Conservation (phyloP, 30 jellyfish, hydroid and myxozoan species). For the Aurelia coerulea region DNA sequence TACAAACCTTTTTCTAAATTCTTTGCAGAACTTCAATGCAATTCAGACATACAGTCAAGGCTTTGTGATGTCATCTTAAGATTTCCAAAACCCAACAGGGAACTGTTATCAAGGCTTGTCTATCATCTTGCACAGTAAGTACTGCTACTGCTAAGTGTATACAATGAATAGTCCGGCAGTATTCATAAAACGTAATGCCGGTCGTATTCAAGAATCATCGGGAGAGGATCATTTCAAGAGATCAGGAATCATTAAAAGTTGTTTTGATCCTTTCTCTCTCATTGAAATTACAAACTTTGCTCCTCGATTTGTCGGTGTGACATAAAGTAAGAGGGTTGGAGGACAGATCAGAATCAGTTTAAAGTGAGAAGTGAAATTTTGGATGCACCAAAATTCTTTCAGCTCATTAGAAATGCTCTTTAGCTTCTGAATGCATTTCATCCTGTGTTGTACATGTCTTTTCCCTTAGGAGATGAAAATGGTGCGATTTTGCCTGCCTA, state of each 20-base stretch:
- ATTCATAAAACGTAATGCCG: not conserved
- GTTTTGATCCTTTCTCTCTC: no score
- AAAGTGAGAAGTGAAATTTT: no score
- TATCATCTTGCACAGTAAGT: conserved; percentile 89
- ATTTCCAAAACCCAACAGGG: conserved; percentile 85
- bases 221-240: no score
- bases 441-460: no score
- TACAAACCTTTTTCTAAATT: no score
- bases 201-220: not conserved
- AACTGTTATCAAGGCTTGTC: conserved; percentile 68
- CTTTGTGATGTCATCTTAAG: conserved; percentile 79
- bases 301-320: not conserved
- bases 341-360: not conserved
- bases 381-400: no score
- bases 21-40: conserved; percentile 70
- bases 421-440: no score
- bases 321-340: not conserved
- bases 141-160: not conserved
- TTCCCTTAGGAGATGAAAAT: no score
- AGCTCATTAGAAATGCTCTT: no score
- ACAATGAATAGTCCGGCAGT: no score
- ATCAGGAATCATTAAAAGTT: no score
- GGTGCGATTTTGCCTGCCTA: not conserved
- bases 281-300: not conserved
- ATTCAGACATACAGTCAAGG: conserved; percentile 77